phyloP scores from a whole-genome alignment of 2,888 invertebrate species.

The Bursaphelenchus okinawaensis region DNA sequence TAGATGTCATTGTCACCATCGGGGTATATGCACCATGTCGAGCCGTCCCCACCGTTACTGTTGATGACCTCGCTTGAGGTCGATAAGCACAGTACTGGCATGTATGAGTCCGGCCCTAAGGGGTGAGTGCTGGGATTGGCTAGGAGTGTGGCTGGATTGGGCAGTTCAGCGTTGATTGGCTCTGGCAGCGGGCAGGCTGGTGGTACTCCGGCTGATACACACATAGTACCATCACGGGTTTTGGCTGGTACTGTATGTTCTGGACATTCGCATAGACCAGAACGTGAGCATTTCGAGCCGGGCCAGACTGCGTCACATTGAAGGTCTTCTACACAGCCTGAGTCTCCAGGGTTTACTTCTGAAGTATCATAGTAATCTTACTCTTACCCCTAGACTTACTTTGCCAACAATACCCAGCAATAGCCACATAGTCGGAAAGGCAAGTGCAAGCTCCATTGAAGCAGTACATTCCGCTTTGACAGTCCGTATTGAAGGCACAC shows the following conservation, averaged over 20 bases:
- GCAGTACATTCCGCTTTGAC: constrained; percentile 53
- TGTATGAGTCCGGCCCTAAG: constrained; percentile 43
- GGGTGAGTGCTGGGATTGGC: constrained; percentile 50
- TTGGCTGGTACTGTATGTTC: constrained; percentile 36
- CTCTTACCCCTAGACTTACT: constrained; percentile 26
- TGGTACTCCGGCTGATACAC: constrained; percentile 42
- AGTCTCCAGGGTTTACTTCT: constrained; percentile 54
- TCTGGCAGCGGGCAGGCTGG: constrained; percentile 51
- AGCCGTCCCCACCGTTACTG: constrained; percentile 50
- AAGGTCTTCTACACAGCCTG: constrained; percentile 48
- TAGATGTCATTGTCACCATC: constrained; percentile 47
- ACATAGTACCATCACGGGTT: constrained; percentile 48
- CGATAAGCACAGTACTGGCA: constrained; percentile 51
- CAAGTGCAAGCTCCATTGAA: constrained; percentile 50
- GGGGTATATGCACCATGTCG: constrained; percentile 53
- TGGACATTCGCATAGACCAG: constrained; percentile 52
- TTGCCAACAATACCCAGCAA: constrained; percentile 52
- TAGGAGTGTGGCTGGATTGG: constrained; percentile 50
- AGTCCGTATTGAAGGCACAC: constrained; percentile 51
- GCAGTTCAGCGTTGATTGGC: constrained; percentile 38
- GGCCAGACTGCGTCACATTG: constrained; percentile 56
- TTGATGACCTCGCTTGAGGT: constrained; percentile 37
- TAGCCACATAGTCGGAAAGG: constrained; percentile 49
- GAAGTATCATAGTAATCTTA: constrained; percentile 15
- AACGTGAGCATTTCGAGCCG: constrained; percentile 38